A percentile compares a stretch with the other conserved stretches of the same genome.
Conservation (phyloP, 2,797 vertebrate genomes). For the Takifugu ocellatus region DNA sequence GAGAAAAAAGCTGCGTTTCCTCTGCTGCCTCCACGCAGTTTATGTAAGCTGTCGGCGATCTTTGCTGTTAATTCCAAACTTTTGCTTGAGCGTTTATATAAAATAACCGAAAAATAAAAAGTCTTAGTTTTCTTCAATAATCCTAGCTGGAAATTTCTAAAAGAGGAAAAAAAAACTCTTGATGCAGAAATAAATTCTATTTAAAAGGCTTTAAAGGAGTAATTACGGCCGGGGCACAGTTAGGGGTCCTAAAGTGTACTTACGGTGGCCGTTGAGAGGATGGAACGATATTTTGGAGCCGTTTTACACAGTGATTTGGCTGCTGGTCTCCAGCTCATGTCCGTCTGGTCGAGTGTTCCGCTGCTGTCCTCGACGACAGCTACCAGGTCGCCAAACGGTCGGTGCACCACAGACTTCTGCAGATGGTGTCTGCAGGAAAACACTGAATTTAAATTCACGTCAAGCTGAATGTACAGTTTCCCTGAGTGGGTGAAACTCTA, state of each 20-base stretch:
- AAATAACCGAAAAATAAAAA: no score
- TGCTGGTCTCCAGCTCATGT: slow-evolving; percentile 74
- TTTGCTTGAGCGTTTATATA: no score
- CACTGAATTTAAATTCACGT: slow-evolving; percentile 13
- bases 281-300: slow-evolving; percentile 82
- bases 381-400: slow-evolving; percentile 38
- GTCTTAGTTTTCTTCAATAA: background rate
- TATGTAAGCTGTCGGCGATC: no score
- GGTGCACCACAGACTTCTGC: slow-evolving; percentile 60
- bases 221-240: slow-evolving; percentile 30
- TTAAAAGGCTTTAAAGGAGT: slow-evolving; percentile 10
- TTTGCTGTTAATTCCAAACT: no score
- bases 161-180: no score
- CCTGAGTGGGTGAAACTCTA: no score
- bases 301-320: slow-evolving; percentile 81
- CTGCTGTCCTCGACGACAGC: slow-evolving; percentile 35
- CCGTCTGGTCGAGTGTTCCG: slow-evolving; percentile 47
- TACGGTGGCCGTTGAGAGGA: slow-evolving; percentile 85
- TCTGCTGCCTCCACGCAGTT: no score
- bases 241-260: slow-evolving; percentile 70
- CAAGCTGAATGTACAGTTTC: no score
- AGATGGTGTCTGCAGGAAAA: slow-evolving; percentile 53
- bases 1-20: no score
- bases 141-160: no score
- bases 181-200: no score